Evolutionary conservation across 2,797 vertebrate species (phyloP).

Genomic region (Simalia tracyae): DNA sequence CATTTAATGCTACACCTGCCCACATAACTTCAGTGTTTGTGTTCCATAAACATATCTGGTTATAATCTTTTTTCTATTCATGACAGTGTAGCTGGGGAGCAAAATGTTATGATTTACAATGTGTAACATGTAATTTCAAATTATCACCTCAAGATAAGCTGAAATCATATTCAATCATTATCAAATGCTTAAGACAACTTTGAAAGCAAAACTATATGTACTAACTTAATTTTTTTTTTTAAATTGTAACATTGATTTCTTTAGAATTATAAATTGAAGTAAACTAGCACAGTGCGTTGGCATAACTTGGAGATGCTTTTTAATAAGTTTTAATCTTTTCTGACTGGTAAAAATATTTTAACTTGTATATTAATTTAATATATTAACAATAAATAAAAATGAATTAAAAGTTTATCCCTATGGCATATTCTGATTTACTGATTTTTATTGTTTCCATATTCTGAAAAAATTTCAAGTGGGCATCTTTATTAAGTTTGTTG

Average conservation of each 20-base stretch:
- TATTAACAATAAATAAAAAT: slow-evolving; percentile 59
- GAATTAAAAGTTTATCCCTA: slow-evolving; percentile 35
- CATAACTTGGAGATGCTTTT: slow-evolving; percentile 40
- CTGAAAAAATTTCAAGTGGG: slow-evolving; percentile 12
- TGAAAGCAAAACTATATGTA: slow-evolving; percentile 46
- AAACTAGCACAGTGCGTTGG: slow-evolving; percentile 34
- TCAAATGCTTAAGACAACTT: slow-evolving; percentile 12
- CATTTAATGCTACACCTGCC: neutral
- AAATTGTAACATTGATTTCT: slow-evolving; percentile 43
- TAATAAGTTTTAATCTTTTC: slow-evolving; percentile 46
- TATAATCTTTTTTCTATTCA: neutral
- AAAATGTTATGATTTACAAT: slow-evolving; percentile 23
- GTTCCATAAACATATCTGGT: neutral
- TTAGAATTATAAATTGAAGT: slow-evolving; percentile 43
- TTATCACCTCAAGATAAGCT: slow-evolving; percentile 43
- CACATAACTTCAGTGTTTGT: neutral
- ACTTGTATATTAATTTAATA: slow-evolving; percentile 39
- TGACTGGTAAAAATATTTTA: slow-evolving; percentile 52
- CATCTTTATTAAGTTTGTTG: neutral
- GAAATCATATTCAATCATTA: slow-evolving; percentile 43
- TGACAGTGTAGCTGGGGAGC: neutral
- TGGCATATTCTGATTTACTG: slow-evolving; percentile 19
- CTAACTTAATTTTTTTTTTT: slow-evolving; percentile 37
- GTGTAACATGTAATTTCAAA: slow-evolving; percentile 53
- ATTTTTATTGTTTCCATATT: slow-evolving; percentile 32